Evolutionary conservation across 2,888 invertebrate genomes (phyloP).

Genomic region (Amphipoea oculea): DNA sequence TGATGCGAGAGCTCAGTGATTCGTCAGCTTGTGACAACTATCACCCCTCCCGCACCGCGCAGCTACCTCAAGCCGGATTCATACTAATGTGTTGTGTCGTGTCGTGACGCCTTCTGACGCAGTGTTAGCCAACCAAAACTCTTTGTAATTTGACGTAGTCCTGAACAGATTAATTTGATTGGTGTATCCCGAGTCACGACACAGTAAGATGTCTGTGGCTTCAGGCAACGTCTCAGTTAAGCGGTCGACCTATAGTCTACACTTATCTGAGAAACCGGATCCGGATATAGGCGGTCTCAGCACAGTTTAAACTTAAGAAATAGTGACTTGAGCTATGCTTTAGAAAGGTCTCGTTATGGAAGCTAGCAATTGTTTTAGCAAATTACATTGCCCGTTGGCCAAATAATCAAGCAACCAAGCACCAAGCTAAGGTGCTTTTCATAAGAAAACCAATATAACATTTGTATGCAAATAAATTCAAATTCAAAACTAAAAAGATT

Average conservation of each 20-base stretch:
- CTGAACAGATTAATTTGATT: too few relatives aligned
- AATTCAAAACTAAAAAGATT: not conserved
- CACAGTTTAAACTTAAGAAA: constrained; percentile 1
- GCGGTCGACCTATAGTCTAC: not conserved
- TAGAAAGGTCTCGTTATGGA: not conserved
- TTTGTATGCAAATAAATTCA: not conserved
- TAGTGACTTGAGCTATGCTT: not conserved
- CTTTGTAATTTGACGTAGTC: too few relatives aligned
- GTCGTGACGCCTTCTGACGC: too few relatives aligned
- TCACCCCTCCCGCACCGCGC: too few relatives aligned
- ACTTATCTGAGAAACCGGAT: constrained; percentile 15
- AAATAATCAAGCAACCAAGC: not conserved
- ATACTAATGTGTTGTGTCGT: too few relatives aligned
- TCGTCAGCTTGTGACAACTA: too few relatives aligned
- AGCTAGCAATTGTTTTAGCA: not conserved
- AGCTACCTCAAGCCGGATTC: too few relatives aligned
- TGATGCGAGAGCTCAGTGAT: too few relatives aligned
- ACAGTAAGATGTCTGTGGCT: too few relatives aligned
- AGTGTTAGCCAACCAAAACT: too few relatives aligned
- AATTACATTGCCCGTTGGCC: not conserved
- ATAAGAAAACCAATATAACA: not conserved
- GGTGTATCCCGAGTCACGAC: too few relatives aligned
- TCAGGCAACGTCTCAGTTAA: too few relatives aligned
- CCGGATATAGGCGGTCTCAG: constrained; percentile 10
- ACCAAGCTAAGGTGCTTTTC: not conserved